phyloP scores from a whole-genome alignment of 2,888 invertebrate genomes.

The Baccha elongata region DNA sequence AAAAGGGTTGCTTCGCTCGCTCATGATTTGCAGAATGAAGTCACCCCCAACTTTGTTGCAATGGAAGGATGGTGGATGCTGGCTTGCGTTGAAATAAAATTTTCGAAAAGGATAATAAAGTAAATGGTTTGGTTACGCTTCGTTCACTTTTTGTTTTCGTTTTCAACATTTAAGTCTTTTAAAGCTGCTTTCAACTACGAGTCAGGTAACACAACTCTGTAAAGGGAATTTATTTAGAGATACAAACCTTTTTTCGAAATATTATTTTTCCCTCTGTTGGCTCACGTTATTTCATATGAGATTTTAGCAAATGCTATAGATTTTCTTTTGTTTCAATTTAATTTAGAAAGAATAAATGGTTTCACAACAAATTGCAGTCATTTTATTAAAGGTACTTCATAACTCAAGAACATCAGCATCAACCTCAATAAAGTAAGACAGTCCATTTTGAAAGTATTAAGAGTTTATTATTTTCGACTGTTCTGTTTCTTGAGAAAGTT shows the following conservation, averaged over 20 bases:
- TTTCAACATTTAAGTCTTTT: conserved; percentile 17
- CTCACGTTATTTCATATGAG: background rate
- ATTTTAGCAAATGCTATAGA: background rate
- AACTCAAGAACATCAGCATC: no score
- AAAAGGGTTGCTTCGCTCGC: conserved; percentile 16
- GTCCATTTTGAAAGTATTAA: background rate
- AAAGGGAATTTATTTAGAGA: background rate
- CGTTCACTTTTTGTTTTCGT: conserved; percentile 12
- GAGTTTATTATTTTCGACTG: background rate
- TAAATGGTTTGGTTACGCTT: conserved; percentile 49
- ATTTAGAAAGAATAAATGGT: background rate
- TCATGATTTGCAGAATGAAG: background rate
- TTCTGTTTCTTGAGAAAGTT: no score
- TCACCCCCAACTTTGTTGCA: no score
- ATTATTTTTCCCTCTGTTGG: background rate
- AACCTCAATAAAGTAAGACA: background rate
- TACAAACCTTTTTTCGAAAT: background rate
- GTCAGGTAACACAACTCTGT: background rate
- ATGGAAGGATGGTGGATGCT: background rate
- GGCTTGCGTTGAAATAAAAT: conserved; percentile 39
- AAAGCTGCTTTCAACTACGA: conserved; percentile 10
- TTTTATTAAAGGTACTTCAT: background rate
- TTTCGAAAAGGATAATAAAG: conserved; percentile 43
- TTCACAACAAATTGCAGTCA: background rate
- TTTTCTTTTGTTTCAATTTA: background rate